These are phyloP conservation scores for Acanthurus lineatus DNA, from an alignment of 2,797 vertebrate species.

Conservation along the genomic window DNA sequence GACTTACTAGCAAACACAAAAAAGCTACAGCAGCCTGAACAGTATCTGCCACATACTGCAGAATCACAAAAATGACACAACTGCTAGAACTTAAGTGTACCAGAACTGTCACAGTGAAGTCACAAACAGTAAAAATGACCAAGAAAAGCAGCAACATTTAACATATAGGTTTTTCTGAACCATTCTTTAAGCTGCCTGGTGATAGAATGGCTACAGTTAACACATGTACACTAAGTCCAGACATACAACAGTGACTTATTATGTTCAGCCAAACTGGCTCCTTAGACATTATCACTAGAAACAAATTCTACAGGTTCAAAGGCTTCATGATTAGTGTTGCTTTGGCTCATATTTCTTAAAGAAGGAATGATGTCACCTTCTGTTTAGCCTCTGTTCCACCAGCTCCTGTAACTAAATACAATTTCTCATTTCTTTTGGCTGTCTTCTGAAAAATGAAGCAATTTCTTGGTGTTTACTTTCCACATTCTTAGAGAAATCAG, in stretches of 20 bases:
- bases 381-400: too few relatives aligned
- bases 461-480: too few relatives aligned
- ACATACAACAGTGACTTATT: too few relatives aligned
- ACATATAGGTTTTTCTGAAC: neutral
- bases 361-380: too few relatives aligned
- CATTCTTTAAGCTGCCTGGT: neutral
- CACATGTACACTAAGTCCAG: too few relatives aligned
- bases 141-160: neutral
- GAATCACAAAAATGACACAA: slow-evolving; percentile 6
- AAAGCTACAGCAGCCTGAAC: slow-evolving; percentile 3
- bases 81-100: neutral
- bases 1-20: slow-evolving; percentile 1
- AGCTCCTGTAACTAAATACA: too few relatives aligned
- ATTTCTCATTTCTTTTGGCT: too few relatives aligned
- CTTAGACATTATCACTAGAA: too few relatives aligned
- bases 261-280: too few relatives aligned
- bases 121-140: neutral
- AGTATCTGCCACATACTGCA: slow-evolving; percentile 6
- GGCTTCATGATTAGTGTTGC: neutral
- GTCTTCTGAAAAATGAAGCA: too few relatives aligned
- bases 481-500: too few relatives aligned
- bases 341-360: neutral
- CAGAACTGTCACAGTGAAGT: neutral
- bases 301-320: neutral
- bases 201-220: too few relatives aligned